Evolutionary conservation across 2,888 invertebrate species (phyloP).

Genomic region (Ophioninae sp.): DNA sequence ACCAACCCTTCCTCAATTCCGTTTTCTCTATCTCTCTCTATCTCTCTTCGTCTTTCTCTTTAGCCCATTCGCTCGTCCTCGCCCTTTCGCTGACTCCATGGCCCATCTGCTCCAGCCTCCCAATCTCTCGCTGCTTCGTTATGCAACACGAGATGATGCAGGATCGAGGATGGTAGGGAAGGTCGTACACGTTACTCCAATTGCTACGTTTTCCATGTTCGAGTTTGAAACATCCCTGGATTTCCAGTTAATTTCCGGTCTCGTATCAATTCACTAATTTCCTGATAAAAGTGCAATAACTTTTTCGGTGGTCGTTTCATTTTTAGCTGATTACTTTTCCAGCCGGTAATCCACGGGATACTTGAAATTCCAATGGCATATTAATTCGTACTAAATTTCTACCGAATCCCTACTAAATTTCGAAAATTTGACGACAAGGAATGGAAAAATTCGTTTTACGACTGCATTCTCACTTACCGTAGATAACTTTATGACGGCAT

Average conservation of each 20-base stretch:
- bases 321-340: background rate
- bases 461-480: background rate
- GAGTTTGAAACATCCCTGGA: background rate
- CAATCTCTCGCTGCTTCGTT: constrained; percentile 47
- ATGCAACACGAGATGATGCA: constrained; percentile 37
- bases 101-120: constrained; percentile 30
- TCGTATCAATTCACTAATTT: background rate
- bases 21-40: background rate
- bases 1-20: constrained; percentile 1
- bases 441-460: background rate
- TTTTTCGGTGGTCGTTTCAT: background rate
- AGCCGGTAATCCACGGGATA: background rate
- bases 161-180: background rate
- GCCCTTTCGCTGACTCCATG: background rate
- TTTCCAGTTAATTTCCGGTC: background rate
- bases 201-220: constrained; percentile 1
- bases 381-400: too few relatives aligned
- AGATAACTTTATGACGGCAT: background rate
- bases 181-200: constrained; percentile 11
- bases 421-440: background rate
- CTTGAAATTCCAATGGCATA: background rate
- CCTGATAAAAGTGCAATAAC: background rate
- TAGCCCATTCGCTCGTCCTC: background rate
- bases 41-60: background rate
- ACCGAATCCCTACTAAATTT: background rate